A percentile compares a stretch with the other conserved stretches of the same genome.
Evolutionary conservation across 2,888 invertebrate species (phyloP).

Genomic region (Phalangium opilio): DNA sequence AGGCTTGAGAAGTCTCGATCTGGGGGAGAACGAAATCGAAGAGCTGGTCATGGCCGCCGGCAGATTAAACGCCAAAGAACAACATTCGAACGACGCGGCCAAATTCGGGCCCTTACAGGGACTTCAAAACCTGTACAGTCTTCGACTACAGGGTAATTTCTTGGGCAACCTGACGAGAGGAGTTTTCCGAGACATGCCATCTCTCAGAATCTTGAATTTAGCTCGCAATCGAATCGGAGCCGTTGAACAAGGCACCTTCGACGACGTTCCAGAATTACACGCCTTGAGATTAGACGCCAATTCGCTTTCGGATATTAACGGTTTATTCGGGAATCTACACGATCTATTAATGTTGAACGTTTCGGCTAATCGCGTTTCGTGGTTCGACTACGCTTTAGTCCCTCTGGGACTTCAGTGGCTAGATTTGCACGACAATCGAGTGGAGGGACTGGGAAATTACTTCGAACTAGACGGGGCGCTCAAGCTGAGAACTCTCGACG

Average conservation of each 20-base stretch:
- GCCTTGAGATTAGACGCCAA: constrained; percentile 78
- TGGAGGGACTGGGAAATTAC: constrained; percentile 64
- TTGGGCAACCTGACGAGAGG: constrained; percentile 64
- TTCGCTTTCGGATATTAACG: constrained; percentile 60
- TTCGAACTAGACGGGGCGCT: constrained; percentile 66
- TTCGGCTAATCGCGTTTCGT: constrained; percentile 72
- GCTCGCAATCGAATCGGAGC: constrained; percentile 65
- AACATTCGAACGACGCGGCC: too few species aligned
- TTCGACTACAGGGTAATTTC: constrained; percentile 78
- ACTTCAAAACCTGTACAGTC: constrained; percentile 68
- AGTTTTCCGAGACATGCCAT: constrained; percentile 58
- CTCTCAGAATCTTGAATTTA: constrained; percentile 56
- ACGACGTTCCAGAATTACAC: constrained; percentile 53
- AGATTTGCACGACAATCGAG: constrained; percentile 74
- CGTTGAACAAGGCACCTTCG: constrained; percentile 66
- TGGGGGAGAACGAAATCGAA: constrained; percentile 78
- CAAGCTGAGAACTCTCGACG: constrained; percentile 66
- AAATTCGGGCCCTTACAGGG: constrained; percentile 37
- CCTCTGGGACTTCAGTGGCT: constrained; percentile 73
- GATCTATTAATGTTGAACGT: constrained; percentile 78
- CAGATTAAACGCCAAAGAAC: too few species aligned
- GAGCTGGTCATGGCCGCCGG: constrained; percentile 66
- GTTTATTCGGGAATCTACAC: constrained; percentile 64
- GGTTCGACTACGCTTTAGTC: constrained; percentile 74
- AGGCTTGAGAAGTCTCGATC: constrained; percentile 67